These are phyloP conservation scores for Blastobasis adustella DNA, from an alignment of 2,888 invertebrate species.

Conservation along the genomic window DNA sequence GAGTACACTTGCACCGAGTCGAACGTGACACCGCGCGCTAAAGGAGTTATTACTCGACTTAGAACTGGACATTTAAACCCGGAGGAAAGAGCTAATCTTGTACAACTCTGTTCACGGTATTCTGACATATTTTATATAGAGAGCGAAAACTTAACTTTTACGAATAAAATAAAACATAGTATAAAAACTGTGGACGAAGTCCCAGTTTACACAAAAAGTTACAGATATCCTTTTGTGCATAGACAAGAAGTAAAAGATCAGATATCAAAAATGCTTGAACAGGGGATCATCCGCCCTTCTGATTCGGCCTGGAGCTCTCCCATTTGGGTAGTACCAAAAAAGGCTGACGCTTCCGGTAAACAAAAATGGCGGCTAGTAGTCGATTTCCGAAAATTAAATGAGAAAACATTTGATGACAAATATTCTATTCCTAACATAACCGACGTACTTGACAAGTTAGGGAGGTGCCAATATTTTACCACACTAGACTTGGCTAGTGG, in stretches of 20 bases:
- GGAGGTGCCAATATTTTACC: constrained; percentile 15
- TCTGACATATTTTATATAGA: constrained; percentile 13
- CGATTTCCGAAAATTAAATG: constrained; percentile 21
- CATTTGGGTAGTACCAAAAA: too few relatives aligned
- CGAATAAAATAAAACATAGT: constrained; percentile 11
- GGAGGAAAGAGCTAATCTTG: constrained; percentile 11
- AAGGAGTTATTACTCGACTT: constrained; percentile 9
- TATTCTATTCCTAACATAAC: constrained; percentile 13
- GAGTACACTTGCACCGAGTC: constrained; percentile 3
- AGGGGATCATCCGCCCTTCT: constrained; percentile 24
- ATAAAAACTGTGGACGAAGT: constrained; percentile 12
- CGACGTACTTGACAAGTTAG: constrained; percentile 8
- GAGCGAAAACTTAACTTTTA: constrained; percentile 9
- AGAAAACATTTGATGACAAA: constrained; percentile 24
- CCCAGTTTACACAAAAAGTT: constrained; percentile 14
- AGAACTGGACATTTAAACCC: constrained; percentile 12
- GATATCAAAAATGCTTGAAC: constrained; percentile 19
- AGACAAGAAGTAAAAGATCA: constrained; percentile 12
- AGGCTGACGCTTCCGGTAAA: constrained; percentile 16
- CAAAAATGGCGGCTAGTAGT: constrained; percentile 28
- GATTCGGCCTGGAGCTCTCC: constrained; percentile 22
- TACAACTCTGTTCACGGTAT: constrained; percentile 6
- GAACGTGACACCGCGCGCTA: neutral
- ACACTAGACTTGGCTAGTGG: constrained; percentile 2
- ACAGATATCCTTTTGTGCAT: constrained; percentile 14